These are phyloP conservation scores for Pseudomyrmex gracilis DNA, from an alignment of 1,140 invertebrate species.

Conservation along the genomic window DNA sequence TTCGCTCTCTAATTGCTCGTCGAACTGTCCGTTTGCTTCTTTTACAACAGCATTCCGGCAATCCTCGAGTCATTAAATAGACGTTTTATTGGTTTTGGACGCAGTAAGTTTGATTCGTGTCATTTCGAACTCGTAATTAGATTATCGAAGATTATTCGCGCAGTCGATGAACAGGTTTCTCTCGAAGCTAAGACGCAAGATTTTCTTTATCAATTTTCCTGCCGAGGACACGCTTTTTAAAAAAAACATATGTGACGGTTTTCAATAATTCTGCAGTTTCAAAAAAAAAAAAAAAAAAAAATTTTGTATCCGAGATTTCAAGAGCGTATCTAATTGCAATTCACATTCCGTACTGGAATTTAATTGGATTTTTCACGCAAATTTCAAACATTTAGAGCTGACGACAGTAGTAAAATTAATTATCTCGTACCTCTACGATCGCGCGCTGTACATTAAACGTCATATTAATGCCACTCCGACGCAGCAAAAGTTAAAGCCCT, in stretches of 20 bases:
- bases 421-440: slow-evolving; percentile 51
- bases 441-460: slow-evolving; percentile 17
- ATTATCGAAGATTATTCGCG: background rate
- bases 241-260: background rate
- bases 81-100: background rate
- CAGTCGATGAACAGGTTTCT: background rate
- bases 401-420: slow-evolving; percentile 65
- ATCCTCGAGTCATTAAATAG: background rate
- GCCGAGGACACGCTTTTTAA: no score
- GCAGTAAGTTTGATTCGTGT: background rate
- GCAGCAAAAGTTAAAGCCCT: slow-evolving; percentile 15
- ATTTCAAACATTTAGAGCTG: slow-evolving; percentile 42
- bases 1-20: background rate
- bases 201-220: no score
- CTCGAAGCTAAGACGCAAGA: background rate
- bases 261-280: background rate
- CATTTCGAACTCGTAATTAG: background rate
- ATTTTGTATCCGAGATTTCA: background rate
- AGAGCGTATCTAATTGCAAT: background rate
- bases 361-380: slow-evolving; percentile 55
- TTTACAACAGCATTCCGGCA: slow-evolving; percentile 1
- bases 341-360: slow-evolving; percentile 36
- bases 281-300: no score
- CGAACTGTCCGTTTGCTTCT: background rate
- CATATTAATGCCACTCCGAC: slow-evolving; percentile 25